Conservation (phyloP, 2,113 vertebrate species). For the Pelusios castaneus region DNA sequence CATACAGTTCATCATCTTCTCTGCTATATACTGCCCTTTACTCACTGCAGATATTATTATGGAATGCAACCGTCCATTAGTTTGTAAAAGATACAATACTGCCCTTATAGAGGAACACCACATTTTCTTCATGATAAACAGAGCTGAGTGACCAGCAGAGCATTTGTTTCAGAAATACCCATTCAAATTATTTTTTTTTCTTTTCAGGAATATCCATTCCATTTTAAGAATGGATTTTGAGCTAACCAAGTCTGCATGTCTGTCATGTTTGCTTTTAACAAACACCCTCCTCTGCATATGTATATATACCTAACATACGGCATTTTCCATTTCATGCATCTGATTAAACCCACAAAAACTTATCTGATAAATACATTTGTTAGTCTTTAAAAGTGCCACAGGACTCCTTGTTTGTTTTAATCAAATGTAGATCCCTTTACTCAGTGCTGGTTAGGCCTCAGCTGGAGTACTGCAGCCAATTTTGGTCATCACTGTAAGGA, state of each 20-base stretch:
- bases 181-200: neutral
- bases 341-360: too few species aligned
- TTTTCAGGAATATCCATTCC: neutral
- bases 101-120: neutral
- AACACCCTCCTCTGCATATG: neutral
- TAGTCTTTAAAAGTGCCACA: too few species aligned
- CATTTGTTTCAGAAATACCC: neutral
- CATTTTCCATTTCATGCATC: too few species aligned
- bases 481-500: too few species aligned
- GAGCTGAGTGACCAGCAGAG: neutral
- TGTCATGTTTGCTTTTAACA: neutral
- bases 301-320: too few species aligned
- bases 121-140: neutral
- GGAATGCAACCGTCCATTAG: neutral
- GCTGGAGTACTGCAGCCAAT: too few species aligned
- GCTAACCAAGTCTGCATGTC: neutral
- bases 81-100: accelerated
- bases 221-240: conserved; percentile 8
- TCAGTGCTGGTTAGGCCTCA: too few species aligned
- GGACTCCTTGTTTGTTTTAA: too few species aligned
- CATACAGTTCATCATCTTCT: neutral
- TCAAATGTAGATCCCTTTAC: too few species aligned
- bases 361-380: too few species aligned
- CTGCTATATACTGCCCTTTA: neutral
- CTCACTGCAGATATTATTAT: accelerated